These are phyloP conservation scores for Diplosoma virens DNA, from an alignment of 23 tunicate species.

Conservation along the genomic window DNA sequence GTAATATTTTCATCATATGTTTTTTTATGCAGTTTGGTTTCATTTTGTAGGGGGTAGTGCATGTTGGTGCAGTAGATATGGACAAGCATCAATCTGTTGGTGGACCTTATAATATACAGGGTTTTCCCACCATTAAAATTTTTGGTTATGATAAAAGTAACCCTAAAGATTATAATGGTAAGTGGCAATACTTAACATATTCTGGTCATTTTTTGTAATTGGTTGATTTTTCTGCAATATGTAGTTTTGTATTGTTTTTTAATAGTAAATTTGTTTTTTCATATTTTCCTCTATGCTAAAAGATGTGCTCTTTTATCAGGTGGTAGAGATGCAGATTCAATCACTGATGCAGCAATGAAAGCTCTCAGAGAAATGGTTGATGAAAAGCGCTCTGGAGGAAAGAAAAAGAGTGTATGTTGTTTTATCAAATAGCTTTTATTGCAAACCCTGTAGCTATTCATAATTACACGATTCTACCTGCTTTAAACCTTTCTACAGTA, in stretches of 20 bases:
- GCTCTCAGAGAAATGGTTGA: slow-evolving; percentile 61
- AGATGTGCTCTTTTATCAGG: slow-evolving; percentile 47
- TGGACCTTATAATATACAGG: slow-evolving; percentile 69
- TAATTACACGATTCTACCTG: too few species aligned
- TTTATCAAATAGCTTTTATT: too few species aligned
- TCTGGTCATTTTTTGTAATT: background rate
- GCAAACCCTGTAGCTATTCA: too few species aligned
- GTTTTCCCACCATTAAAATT: slow-evolving; percentile 97
- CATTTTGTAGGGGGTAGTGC: slow-evolving; percentile 82
- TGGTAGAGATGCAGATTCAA: slow-evolving; percentile 62
- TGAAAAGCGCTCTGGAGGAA: slow-evolving; percentile 70
- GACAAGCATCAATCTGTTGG: slow-evolving; percentile 87
- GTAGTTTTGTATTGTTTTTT: background rate
- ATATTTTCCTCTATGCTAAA: background rate
- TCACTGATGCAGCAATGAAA: slow-evolving; percentile 79
- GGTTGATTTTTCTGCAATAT: background rate
- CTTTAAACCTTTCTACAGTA: too few species aligned
- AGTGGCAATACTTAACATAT: background rate
- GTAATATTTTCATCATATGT: background rate
- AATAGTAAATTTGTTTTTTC: background rate
- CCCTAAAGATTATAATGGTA: slow-evolving; percentile 93
- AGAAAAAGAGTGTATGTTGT: slow-evolving; percentile 14
- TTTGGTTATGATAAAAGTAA: slow-evolving; percentile 89
- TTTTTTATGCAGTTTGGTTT: background rate
- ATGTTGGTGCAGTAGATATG: slow-evolving; percentile 94